Conservation (phyloP, 2,113 vertebrate genomes). For the Ellobius talpinus region DNA sequence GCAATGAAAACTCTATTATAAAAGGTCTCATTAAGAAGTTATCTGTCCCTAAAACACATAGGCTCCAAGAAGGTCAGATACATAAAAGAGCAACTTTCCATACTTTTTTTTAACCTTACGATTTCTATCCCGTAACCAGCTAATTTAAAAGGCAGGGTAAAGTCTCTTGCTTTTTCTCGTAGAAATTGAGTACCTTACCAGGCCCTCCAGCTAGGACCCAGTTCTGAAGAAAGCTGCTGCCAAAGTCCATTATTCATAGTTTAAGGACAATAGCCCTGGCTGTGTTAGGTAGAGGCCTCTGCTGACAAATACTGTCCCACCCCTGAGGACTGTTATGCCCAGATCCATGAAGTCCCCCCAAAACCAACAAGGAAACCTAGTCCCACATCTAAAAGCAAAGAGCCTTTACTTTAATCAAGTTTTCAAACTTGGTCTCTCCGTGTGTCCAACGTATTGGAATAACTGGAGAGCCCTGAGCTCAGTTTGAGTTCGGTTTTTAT, state of each 20-base stretch:
- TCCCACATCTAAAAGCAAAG: too few relatives aligned
- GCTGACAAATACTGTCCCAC: background rate
- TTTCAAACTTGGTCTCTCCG: too few relatives aligned
- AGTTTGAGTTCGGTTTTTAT: too few relatives aligned
- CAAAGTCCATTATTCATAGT: background rate
- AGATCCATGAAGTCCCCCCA: too few relatives aligned
- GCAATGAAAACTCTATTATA: slow-evolving; percentile 85
- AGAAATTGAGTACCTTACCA: background rate
- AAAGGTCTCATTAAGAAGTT: slow-evolving; percentile 85
- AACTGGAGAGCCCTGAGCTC: too few relatives aligned
- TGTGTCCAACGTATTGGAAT: too few relatives aligned
- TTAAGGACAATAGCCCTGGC: background rate
- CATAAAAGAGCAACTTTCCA: slow-evolving; percentile 66
- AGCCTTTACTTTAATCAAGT: too few relatives aligned
- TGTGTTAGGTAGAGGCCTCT: background rate
- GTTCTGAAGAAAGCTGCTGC: background rate
- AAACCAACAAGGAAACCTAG: too few relatives aligned
- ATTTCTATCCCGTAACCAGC: slow-evolving; percentile 56
- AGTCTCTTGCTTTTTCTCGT: slow-evolving; percentile 1
- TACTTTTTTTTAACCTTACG: slow-evolving; percentile 62
- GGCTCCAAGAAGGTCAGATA: slow-evolving; percentile 72
- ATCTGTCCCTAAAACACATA: slow-evolving; percentile 81
- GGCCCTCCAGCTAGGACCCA: background rate
- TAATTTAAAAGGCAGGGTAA: slow-evolving; percentile 63
- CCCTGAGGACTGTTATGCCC: too few relatives aligned